phyloP scores from a whole-genome alignment of 2,113 vertebrate species.

The Erythrocercus mccallii region DNA sequence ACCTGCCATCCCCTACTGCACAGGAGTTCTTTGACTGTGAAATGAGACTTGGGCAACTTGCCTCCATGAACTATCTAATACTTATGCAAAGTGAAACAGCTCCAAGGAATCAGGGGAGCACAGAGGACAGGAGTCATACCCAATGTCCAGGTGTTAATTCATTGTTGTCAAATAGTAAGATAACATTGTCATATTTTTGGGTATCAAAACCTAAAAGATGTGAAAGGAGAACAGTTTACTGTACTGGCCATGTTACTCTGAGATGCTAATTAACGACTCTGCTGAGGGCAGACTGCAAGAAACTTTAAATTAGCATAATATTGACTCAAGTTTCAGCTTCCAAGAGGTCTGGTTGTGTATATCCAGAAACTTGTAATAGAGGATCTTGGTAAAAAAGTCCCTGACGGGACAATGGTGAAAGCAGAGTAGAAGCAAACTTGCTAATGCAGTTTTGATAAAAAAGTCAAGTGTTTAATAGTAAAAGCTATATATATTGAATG shows the following conservation, averaged over 20 bases:
- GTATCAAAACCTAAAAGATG: neutral
- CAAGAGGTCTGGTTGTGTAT: neutral
- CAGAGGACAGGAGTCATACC: neutral
- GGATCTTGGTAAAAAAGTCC: neutral
- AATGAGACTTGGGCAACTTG: neutral
- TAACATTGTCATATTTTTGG: neutral
- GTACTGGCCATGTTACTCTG: neutral
- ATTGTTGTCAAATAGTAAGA: neutral
- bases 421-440: neutral
- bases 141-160: neutral
- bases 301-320: neutral
- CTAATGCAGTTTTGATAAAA: neutral
- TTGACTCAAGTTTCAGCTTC: neutral
- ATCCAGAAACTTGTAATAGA: neutral
- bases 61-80: neutral
- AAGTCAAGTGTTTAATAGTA: neutral
- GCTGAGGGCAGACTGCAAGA: neutral
- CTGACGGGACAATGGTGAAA: neutral
- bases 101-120: neutral
- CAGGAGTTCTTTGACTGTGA: neutral
- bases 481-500: neutral
- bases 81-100: neutral
- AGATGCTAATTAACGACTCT: neutral
- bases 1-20: neutral
- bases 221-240: neutral